Evolutionary conservation across 64 coral and sea anemone species (phyloP).

Genomic region (Montipora efflorescens): DNA sequence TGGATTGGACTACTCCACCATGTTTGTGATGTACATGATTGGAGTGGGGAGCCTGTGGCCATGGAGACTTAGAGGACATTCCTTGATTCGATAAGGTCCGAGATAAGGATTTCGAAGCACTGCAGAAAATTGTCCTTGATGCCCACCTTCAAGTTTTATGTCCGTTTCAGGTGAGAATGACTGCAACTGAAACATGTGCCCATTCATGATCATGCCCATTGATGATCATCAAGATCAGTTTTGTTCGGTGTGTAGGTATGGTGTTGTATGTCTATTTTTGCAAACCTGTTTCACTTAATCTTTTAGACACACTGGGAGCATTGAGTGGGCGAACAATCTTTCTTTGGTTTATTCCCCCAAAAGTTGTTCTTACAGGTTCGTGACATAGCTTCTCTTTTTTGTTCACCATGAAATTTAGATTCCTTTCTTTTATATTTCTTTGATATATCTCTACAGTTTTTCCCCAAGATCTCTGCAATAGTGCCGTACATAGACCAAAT

Average conservation of each 20-base stretch:
- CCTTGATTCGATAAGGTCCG: conserved; percentile 43
- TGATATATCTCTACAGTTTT: too few species aligned
- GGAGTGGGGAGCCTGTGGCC: conserved; percentile 22
- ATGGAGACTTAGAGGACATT: conserved; percentile 10
- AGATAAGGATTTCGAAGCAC: conserved; percentile 51
- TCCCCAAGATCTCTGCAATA: too few species aligned
- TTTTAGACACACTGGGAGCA: background rate
- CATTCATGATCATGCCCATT: too few species aligned
- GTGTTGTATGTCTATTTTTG: background rate
- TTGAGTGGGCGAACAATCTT: conserved; percentile 1
- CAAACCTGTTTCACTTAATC: background rate
- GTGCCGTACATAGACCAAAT: too few species aligned
- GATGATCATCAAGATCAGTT: too few species aligned
- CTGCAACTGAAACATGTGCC: background rate
- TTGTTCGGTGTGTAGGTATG: too few species aligned
- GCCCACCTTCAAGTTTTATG: conserved; percentile 39
- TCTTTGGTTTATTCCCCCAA: background rate
- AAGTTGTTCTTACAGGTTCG: conserved; percentile 1
- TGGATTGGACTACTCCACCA: conserved; percentile 46
- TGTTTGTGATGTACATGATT: conserved; percentile 35
- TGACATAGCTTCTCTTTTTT: background rate
- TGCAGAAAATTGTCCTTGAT: conserved; percentile 48
- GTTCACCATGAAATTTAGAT: background rate
- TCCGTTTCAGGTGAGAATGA: conserved; percentile 33
- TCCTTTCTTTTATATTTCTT: background rate